Evolutionary conservation across 1,140 invertebrate genomes (phyloP).

Genomic region (Saccostrea echinata): DNA sequence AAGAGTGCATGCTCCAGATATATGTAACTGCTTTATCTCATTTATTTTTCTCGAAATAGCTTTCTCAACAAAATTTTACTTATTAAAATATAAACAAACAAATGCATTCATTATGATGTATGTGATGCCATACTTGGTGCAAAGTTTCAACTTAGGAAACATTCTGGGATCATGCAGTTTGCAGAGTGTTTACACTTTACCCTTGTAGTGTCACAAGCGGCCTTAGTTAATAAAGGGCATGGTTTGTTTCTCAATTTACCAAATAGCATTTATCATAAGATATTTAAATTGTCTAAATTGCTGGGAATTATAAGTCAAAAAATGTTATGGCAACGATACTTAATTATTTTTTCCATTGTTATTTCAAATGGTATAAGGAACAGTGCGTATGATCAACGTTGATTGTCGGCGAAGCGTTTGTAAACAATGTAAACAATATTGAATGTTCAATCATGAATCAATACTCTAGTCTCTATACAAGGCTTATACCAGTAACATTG

Average conservation of each 20-base stretch:
- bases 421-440: constrained; percentile 3
- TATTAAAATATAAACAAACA: too few species aligned
- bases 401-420: constrained; percentile 24
- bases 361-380: neutral
- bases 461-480: neutral
- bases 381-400: neutral
- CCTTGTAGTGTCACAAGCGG: neutral
- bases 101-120: neutral
- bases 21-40: too few species aligned
- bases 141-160: constrained; percentile 28
- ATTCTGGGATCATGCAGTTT: neutral
- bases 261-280: too few species aligned
- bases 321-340: too few species aligned
- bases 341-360: neutral
- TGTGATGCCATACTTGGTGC: neutral
- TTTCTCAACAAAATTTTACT: too few species aligned
- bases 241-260: too few species aligned
- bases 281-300: too few species aligned
- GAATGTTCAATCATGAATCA: neutral
- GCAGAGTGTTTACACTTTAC: neutral
- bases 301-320: too few species aligned
- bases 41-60: too few species aligned
- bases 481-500: too few species aligned
- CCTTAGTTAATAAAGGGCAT: neutral
- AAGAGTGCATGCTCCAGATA: too few species aligned